phyloP scores from a whole-genome alignment of 2,113 vertebrate genomes.

The Smithornis capensis region DNA sequence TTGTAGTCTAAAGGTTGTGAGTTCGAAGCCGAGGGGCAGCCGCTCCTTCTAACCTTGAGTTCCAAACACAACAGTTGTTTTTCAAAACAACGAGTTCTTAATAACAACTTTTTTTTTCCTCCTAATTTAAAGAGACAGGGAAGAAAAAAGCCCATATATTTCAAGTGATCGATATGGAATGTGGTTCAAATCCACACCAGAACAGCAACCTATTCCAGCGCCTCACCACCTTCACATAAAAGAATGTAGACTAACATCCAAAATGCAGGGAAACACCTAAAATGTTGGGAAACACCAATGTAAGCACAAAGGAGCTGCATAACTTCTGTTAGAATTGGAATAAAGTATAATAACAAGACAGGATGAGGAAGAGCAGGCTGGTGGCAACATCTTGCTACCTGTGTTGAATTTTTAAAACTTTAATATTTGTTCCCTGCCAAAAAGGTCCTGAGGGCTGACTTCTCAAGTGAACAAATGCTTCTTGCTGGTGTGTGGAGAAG shows the following conservation, averaged over 20 bases:
- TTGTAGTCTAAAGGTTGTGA: too few species aligned
- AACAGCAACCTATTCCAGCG: neutral
- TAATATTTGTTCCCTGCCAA: neutral
- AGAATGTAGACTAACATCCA: neutral
- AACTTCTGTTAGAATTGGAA: neutral
- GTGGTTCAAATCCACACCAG: too few species aligned
- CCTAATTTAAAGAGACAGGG: too few species aligned
- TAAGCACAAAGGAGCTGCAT: neutral
- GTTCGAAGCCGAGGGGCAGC: too few species aligned
- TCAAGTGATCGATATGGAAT: too few species aligned
- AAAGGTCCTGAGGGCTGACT: neutral
- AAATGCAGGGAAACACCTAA: neutral
- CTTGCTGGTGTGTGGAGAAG: neutral
- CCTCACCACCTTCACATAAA: neutral
- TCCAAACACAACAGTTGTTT: too few species aligned
- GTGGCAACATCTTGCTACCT: neutral
- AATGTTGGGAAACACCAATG: neutral
- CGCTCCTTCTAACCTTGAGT: too few species aligned
- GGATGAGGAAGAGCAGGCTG: neutral
- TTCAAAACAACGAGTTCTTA: too few species aligned
- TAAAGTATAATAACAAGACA: neutral
- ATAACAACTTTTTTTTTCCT: too few species aligned
- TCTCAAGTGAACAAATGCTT: neutral
- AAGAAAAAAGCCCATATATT: too few species aligned
- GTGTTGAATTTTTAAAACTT: neutral